Percentiles rank a stretch among this genome's conserved stretches.
Conservation (phyloP, 1,140 invertebrate genomes). For the Cataglyphis hispanica region DNA sequence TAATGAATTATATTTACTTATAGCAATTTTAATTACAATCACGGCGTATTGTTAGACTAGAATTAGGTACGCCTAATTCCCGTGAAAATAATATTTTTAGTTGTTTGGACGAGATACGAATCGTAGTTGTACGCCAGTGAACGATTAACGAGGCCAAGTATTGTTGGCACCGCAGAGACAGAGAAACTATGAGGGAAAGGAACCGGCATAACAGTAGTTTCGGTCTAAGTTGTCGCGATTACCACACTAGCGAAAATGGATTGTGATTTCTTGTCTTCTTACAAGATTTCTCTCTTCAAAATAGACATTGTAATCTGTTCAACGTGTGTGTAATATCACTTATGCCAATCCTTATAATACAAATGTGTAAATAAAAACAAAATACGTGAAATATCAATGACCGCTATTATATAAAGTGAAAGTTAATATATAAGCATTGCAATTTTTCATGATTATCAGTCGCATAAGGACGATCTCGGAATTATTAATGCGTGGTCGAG, state of each 20-base stretch:
- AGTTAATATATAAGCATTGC: background rate
- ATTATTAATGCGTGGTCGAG: constrained; percentile 15
- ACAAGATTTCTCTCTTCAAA: constrained; percentile 34
- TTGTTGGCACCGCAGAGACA: constrained; percentile 65
- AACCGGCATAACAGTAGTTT: constrained; percentile 65
- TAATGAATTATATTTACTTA: constrained; percentile 19
- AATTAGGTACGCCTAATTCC: constrained; percentile 80
- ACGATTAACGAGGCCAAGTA: constrained; percentile 81
- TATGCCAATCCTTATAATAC: background rate
- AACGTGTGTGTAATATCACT: background rate
- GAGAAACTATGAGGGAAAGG: constrained; percentile 67
- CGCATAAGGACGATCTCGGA: background rate
- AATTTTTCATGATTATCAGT: background rate
- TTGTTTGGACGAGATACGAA: constrained; percentile 78
- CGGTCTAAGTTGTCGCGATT: constrained; percentile 60
- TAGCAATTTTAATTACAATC: constrained; percentile 56
- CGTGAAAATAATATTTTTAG: constrained; percentile 76
- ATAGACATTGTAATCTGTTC: background rate
- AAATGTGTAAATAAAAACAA: background rate
- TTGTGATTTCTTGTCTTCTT: constrained; percentile 10
- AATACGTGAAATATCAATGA: too few species aligned
- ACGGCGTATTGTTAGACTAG: constrained; percentile 72
- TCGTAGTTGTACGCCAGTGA: constrained; percentile 78
- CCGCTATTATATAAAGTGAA: background rate
- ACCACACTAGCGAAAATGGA: background rate